Evolutionary conservation across 2,797 vertebrate species (phyloP).

Genomic region (Cheirogaleus major): DNA sequence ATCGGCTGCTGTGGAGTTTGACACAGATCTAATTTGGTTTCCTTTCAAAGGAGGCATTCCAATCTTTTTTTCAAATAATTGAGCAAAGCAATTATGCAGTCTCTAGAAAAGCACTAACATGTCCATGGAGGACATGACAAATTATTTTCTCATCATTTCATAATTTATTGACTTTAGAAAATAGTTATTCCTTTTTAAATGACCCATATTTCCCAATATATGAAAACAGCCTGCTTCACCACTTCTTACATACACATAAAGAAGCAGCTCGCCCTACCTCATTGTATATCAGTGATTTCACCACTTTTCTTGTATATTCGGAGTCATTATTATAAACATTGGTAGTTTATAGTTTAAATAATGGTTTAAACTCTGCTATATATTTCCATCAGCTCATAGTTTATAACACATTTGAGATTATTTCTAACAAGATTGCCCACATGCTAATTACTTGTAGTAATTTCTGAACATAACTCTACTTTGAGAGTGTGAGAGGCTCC

Average conservation of each 20-base stretch:
- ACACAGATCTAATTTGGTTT: constrained; percentile 57
- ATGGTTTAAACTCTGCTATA: neutral
- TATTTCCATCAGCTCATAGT: neutral
- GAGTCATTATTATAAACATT: neutral
- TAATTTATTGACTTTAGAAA: constrained; percentile 56
- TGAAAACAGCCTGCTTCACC: neutral
- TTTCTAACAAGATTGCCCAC: neutral
- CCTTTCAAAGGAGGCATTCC: constrained; percentile 30
- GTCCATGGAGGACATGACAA: constrained; percentile 1
- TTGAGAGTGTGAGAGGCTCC: neutral
- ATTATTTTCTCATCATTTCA: constrained; percentile 40
- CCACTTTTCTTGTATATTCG: neutral
- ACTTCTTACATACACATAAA: neutral
- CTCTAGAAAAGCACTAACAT: constrained; percentile 23
- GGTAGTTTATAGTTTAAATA: neutral
- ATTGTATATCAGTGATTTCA: neutral
- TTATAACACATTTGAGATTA: neutral
- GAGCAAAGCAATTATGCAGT: constrained; percentile 45
- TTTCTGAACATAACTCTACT: neutral
- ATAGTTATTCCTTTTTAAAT: constrained; percentile 38
- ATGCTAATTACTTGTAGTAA: constrained; percentile 30
- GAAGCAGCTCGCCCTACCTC: neutral
- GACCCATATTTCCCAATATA: neutral
- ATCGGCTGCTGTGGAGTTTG: neutral
- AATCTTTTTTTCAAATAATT: constrained; percentile 66